Evolutionary conservation across 2,888 invertebrate species (phyloP), one percentile per base, ranked within the genome.

Genomic region (Pasiphila rectangulata): DNA sequence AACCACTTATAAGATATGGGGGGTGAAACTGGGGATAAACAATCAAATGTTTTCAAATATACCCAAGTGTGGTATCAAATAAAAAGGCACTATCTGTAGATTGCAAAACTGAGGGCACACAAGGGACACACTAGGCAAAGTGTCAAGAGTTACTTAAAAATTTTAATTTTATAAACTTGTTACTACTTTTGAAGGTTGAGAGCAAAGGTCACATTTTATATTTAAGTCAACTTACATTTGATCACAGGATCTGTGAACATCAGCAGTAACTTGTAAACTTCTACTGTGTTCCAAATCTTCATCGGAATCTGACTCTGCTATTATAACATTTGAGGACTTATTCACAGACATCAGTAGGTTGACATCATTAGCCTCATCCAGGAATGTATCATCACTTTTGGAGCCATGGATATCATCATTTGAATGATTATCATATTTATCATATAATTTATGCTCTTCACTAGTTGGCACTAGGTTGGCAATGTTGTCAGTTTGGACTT

Each of bases 241-340:
- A 40, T 71, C 68, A 67, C 63, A 70, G 5, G 77, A 67, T 54
- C 67, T 72, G 45, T 83, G 83, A 15, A 83, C 67, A 46, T 82
- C 77, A 46, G 77, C 83, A 40, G 57, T 67, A 6, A 82, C 78
- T 52, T 77, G 59, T 24, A 79, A 45, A 17, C 66, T 59, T 17
- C 61, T 64, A 50, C 67, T 65, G 21, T 51, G 29, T 21, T 66
- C 65, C 13, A 61, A 21, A 20, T 68, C 67, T 29, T 63, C 59
- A 54, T 83, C 83, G 63, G 72, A 74, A 24, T 84, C 83, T n/a
- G 83, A 79, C 49, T 83, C 83, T 44, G 69, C 67, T 57, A 83
- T 75, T 30, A 76, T 50, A 34, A 76, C 15, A 63, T 54, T 52
- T 45, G 57, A 61, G 9, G 37, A 41, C 40, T 48, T 54, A 4